Conservation (phyloP, 2,113 vertebrate genomes). For the Isurus oxyrinchus region DNA sequence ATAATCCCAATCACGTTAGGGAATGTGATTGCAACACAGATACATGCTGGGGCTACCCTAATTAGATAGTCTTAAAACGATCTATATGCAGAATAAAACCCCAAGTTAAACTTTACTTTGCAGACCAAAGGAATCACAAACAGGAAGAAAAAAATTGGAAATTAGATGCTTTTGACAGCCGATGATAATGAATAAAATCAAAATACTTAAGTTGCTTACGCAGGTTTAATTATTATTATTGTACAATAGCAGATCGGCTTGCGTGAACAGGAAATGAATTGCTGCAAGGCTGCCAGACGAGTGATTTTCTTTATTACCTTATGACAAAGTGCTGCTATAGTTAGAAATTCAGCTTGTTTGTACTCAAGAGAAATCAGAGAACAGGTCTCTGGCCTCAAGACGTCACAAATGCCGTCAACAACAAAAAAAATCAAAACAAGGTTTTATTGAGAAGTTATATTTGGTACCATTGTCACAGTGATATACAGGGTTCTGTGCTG, state of each 20-base stretch:
- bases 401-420: neutral
- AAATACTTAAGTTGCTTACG: neutral
- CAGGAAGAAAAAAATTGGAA: neutral
- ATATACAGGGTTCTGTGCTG: slow-evolving; percentile 39
- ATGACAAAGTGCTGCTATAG: neutral
- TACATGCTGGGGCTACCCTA: neutral
- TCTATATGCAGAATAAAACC: neutral
- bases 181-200: neutral
- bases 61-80: no score
- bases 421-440: neutral
- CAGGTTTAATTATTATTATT: neutral
- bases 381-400: neutral
- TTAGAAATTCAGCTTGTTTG: neutral
- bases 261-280: slow-evolving; percentile 25
- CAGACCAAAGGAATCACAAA: neutral
- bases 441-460: neutral
- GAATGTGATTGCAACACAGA: neutral
- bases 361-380: neutral
- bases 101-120: neutral
- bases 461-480: slow-evolving; percentile 30
- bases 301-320: slow-evolving; percentile 18
- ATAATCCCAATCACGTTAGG: neutral
- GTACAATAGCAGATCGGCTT: neutral
- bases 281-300: slow-evolving; percentile 26
- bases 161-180: neutral